Conservation (phyloP, 1,140 invertebrate genomes). For the Cotesia glomerata region DNA sequence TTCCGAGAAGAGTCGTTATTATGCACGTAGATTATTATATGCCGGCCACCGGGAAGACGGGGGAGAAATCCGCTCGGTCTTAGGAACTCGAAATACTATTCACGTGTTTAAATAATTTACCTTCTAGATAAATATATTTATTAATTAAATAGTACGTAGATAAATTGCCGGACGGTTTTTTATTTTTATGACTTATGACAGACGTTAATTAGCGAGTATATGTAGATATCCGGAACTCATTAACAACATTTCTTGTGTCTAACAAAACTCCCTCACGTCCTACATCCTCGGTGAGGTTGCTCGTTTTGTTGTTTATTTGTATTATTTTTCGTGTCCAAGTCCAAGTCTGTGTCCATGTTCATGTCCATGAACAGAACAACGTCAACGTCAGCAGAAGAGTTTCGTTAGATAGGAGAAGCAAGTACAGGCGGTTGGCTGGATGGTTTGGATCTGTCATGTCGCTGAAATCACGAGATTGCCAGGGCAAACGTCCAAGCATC, state of each 20-base stretch:
- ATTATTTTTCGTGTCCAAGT: not conserved
- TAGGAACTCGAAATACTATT: no score
- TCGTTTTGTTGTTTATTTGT: not conserved
- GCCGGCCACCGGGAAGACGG: no score
- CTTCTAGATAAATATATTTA: not conserved
- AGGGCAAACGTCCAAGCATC: constrained; percentile 25
- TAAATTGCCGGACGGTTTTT: not conserved
- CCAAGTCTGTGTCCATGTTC: not conserved
- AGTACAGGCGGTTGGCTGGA: no score
- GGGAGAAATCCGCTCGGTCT: no score
- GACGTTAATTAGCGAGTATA: not conserved
- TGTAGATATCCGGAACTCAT: constrained; percentile 34
- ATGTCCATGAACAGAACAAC: no score
- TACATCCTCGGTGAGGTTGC: not conserved
- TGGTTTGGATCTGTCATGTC: constrained; percentile 15
- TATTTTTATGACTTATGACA: no score
- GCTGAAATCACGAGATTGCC: constrained; percentile 26
- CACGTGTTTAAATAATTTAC: no score
- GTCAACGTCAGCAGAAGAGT: no score
- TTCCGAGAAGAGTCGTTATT: not conserved
- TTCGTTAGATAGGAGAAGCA: not conserved
- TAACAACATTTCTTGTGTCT: constrained; percentile 16
- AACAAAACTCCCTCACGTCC: constrained; percentile 13
- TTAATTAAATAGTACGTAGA: constrained; percentile 15
- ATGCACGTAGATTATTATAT: not conserved